Conservation (phyloP, 2,888 invertebrate genomes). For the Meteorus colon region DNA sequence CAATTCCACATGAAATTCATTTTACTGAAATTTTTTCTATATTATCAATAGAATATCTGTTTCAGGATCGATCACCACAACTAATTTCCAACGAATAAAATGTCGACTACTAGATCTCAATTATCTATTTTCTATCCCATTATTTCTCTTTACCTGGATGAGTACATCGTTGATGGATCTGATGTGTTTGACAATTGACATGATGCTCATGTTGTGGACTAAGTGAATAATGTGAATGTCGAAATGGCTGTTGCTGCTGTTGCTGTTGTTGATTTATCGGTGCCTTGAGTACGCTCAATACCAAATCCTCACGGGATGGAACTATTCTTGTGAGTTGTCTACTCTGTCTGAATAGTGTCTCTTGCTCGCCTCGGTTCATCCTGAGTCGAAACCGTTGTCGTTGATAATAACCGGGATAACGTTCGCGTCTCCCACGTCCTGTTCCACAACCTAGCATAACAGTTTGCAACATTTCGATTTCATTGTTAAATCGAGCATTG, state of each 20-base stretch:
- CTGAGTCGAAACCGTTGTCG: constrained; percentile 60
- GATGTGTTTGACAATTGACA: constrained; percentile 64
- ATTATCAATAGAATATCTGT: too few relatives aligned
- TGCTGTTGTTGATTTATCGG: constrained; percentile 72
- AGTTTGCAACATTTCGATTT: constrained; percentile 65
- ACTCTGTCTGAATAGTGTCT: constrained; percentile 78
- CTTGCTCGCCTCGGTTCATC: constrained; percentile 80
- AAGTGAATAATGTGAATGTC: constrained; percentile 51
- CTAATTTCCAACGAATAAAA: not conserved
- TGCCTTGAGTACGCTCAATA: constrained; percentile 78
- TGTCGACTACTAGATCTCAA: not conserved
- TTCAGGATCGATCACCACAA: too few relatives aligned
- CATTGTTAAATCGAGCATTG: constrained; percentile 42
- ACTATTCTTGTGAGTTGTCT: constrained; percentile 74
- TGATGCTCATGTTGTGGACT: constrained; percentile 58
- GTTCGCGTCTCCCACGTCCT: constrained; percentile 65
- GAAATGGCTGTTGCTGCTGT: constrained; percentile 53
- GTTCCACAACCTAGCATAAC: constrained; percentile 66
- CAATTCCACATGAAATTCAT: too few relatives aligned
- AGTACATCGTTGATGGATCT: constrained; percentile 61
- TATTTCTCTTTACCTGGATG: constrained; percentile 58
- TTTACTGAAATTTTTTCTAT: too few relatives aligned
- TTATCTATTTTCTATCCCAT: not conserved
- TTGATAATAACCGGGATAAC: constrained; percentile 63
- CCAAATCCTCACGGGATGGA: constrained; percentile 74